Percentiles rank a stretch among this genome's conserved stretches.
phyloP scores from a whole-genome alignment of 1,140 invertebrate genomes.

The Aphaenogaster ashmeadi region DNA sequence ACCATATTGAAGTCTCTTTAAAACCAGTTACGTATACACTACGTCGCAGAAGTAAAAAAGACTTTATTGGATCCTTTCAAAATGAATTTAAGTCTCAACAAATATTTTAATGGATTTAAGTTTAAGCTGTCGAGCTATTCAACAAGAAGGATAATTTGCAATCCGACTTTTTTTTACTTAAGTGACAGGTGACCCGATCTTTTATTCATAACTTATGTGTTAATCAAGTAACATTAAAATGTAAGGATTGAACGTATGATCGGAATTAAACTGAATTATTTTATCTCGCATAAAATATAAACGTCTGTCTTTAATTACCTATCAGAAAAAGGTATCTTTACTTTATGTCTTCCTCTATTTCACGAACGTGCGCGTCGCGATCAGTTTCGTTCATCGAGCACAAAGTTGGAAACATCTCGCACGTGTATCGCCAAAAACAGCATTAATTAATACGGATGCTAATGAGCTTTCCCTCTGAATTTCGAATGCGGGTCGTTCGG shows the following conservation, averaged over 20 bases:
- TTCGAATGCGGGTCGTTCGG: background rate
- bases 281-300: background rate
- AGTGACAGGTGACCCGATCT: no score
- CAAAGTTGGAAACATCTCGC: background rate
- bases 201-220: background rate
- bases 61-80: background rate
- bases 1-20: constrained; percentile 11
- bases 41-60: background rate
- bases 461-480: background rate
- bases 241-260: background rate
- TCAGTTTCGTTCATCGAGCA: background rate
- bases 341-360: background rate
- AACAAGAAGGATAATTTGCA: background rate
- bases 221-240: no score
- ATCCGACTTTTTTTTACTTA: background rate
- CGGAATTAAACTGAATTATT: background rate
- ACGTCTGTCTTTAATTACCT: background rate
- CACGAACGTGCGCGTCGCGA: background rate
- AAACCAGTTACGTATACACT: constrained; percentile 38
- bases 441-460: background rate
- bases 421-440: background rate
- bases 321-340: background rate
- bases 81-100: background rate
- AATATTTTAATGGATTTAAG: no score
- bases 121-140: no score